These are phyloP conservation scores for Hemiprocne comata DNA, from an alignment of 2,113 vertebrate genomes.

Conservation along the genomic window DNA sequence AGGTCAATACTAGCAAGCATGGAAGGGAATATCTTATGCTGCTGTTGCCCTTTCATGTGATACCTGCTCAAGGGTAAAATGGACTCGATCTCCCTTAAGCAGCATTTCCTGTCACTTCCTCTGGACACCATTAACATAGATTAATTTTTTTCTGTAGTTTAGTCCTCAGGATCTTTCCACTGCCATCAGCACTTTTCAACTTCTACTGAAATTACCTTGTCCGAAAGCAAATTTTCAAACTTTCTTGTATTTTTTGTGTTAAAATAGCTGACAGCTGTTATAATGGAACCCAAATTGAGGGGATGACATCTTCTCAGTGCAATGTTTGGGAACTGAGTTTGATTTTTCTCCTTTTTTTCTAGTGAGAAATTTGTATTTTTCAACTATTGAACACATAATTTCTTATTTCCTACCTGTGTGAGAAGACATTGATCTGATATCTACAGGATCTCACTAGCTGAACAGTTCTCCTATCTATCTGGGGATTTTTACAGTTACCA, in stretches of 20 bases:
- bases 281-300: neutral
- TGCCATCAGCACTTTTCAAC: neutral
- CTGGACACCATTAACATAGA: neutral
- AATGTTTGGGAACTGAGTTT: neutral
- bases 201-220: constrained; percentile 23
- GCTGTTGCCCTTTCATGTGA: neutral
- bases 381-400: neutral
- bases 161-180: neutral
- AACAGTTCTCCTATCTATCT: neutral
- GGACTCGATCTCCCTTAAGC: neutral
- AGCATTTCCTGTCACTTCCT: constrained; percentile 2
- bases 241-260: neutral
- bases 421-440: neutral
- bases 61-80: constrained; percentile 14
- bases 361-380: neutral
- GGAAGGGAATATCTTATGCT: neutral
- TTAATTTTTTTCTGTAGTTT: constrained; percentile 18
- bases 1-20: neutral
- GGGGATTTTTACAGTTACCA: neutral
- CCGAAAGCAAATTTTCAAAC: constrained; percentile 1
- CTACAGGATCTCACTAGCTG: neutral
- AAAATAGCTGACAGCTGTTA: neutral
- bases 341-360: neutral
- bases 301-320: neutral
- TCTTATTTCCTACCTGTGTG: neutral